phyloP scores from a whole-genome alignment of 2,113 vertebrate genomes.

The Xiphophorus maculatus region DNA sequence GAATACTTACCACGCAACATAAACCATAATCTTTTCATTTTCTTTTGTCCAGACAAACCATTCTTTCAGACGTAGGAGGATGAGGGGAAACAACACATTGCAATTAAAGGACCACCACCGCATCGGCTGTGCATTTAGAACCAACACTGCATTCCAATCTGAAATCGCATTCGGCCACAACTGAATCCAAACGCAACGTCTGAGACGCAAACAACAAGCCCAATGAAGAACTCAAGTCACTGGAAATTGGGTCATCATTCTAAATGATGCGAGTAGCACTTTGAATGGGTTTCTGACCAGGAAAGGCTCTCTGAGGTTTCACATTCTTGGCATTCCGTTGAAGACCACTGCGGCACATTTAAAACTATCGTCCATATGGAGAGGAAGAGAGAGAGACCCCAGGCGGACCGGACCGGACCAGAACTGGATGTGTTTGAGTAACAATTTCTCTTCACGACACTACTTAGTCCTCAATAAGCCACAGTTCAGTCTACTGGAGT shows the following conservation, averaged over 20 bases:
- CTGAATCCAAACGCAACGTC: conserved; percentile 8
- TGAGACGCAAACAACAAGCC: conserved; percentile 6
- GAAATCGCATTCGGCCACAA: conserved; percentile 20
- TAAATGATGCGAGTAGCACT: conserved; percentile 12
- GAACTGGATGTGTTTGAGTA: not conserved
- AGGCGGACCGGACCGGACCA: not conserved
- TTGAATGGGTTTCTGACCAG: conserved; percentile 62
- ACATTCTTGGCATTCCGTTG: conserved; percentile 76
- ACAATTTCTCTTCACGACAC: not conserved
- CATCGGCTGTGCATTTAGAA: not conserved
- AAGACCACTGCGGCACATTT: conserved; percentile 70
- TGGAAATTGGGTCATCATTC: conserved; percentile 3
- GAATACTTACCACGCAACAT: not conserved
- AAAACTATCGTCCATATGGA: conserved; percentile 69
- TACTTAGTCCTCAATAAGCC: not conserved
- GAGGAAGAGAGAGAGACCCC: conserved; percentile 12
- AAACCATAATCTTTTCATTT: not conserved
- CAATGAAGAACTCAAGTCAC: conserved; percentile 10
- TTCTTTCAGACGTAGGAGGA: not conserved
- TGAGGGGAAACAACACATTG: not conserved
- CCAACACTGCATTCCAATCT: not conserved
- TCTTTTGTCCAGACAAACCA: not conserved
- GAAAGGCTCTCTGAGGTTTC: conserved; percentile 71
- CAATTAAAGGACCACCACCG: not conserved
- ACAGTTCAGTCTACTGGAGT: not conserved